Evolutionary conservation across 2,888 invertebrate genomes (phyloP).

Genomic region (Aelia acuminata): DNA sequence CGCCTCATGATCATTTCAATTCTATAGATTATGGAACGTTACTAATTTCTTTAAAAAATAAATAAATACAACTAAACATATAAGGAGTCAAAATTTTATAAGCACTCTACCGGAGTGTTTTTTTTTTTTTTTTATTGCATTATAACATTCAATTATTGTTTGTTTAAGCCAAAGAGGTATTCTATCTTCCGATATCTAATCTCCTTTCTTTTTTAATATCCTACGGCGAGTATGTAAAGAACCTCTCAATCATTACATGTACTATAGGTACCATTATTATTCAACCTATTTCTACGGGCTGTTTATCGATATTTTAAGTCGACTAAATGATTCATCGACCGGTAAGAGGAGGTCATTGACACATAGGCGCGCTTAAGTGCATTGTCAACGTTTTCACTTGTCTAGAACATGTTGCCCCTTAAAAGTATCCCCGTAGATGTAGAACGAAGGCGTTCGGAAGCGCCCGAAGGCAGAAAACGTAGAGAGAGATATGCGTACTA

Average conservation of each 20-base stretch:
- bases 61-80: too few species aligned
- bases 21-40: too few species aligned
- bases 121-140: neutral
- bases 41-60: too few species aligned
- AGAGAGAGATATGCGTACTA: neutral
- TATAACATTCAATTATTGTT: neutral
- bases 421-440: neutral
- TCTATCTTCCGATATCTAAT: neutral
- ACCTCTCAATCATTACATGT: neutral
- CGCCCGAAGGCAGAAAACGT: neutral
- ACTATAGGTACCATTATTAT: neutral
- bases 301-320: slow-evolving; percentile 2
- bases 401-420: slow-evolving; percentile 5
- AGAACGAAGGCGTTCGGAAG: neutral
- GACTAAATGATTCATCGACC: slow-evolving; percentile 3
- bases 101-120: neutral
- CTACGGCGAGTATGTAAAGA: neutral
- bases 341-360: slow-evolving; percentile 40
- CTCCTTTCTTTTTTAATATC: neutral
- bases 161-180: neutral
- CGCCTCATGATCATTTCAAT: too few species aligned
- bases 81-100: neutral
- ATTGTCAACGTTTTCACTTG: slow-evolving; percentile 16
- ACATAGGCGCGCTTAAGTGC: slow-evolving; percentile 20
- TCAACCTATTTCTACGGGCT: neutral